These are phyloP conservation scores for Brachionus rubens DNA, from an alignment of 1,140 invertebrate genomes.

Conservation along the genomic window DNA sequence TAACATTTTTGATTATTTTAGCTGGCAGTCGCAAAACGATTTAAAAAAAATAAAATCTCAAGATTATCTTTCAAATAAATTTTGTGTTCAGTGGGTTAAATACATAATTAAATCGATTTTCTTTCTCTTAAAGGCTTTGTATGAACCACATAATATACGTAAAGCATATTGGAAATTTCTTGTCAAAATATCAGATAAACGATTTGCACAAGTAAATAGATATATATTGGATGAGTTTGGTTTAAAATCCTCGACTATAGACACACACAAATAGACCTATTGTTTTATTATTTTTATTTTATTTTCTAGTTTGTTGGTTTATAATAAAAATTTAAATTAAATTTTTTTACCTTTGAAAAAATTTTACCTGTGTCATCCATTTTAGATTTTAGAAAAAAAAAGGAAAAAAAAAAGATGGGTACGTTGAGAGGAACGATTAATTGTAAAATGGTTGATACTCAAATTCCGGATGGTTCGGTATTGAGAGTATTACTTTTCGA, in stretches of 20 bases:
- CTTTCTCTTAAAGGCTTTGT: slow-evolving; percentile 63
- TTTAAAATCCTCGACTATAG: slow-evolving; percentile 44
- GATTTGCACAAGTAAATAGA: slow-evolving; percentile 56
- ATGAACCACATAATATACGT: slow-evolving; percentile 74
- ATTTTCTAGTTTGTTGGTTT: too few relatives aligned
- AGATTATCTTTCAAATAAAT: too few relatives aligned
- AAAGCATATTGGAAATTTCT: slow-evolving; percentile 81
- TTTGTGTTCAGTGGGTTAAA: neutral
- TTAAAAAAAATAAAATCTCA: too few relatives aligned
- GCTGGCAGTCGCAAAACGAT: too few relatives aligned
- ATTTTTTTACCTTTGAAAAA: neutral
- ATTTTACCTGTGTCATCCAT: too few relatives aligned
- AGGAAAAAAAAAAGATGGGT: slow-evolving; percentile 9
- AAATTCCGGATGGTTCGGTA: neutral
- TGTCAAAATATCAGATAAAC: slow-evolving; percentile 70
- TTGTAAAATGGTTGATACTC: neutral
- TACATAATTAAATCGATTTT: neutral
- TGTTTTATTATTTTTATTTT: slow-evolving; percentile 21
- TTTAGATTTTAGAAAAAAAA: neutral
- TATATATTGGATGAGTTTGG: slow-evolving; percentile 47
- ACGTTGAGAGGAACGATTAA: neutral
- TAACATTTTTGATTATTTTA: too few relatives aligned
- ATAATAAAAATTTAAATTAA: neutral
- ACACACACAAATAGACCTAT: neutral
- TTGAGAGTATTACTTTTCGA: neutral